Percentiles rank a stretch among this genome's conserved stretches.
Evolutionary conservation across 1,140 invertebrate genomes (phyloP).

Genomic region (Diploscapter pachys): DNA sequence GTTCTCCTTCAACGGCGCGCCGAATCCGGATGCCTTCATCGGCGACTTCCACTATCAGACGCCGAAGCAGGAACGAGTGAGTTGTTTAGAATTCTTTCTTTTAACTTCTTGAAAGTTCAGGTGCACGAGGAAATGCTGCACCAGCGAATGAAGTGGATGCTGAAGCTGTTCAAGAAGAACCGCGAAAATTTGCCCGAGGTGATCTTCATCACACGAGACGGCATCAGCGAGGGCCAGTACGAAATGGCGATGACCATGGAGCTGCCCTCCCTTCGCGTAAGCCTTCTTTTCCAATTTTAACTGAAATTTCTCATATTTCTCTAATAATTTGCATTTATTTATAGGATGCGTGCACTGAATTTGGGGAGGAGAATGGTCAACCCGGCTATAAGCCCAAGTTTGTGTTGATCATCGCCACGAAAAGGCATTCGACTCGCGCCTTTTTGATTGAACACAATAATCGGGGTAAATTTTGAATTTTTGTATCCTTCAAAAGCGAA

Average conservation of each 20-base stretch:
- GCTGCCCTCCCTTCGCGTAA: no score
- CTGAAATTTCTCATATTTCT: neutral
- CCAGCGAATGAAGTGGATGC: slow-evolving; percentile 36
- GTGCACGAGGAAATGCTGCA: slow-evolving; percentile 26
- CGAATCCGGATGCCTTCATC: slow-evolving; percentile 32
- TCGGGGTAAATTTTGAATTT: neutral
- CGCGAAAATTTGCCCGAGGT: slow-evolving; percentile 16
- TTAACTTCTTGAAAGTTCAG: neutral
- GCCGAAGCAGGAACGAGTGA: slow-evolving; percentile 24
- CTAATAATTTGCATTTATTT: neutral
- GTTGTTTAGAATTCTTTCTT: neutral
- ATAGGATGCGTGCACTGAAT: slow-evolving; percentile 19
- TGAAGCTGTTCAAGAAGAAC: slow-evolving; percentile 10
- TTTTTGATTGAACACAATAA: slow-evolving; percentile 18
- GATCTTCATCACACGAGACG: slow-evolving; percentile 34
- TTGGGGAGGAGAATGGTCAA: neutral
- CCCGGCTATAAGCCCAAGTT: slow-evolving; percentile 26
- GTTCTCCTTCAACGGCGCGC: slow-evolving; percentile 38
- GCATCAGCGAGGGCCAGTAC: slow-evolving; percentile 38
- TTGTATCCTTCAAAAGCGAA: neutral
- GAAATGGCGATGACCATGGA: slow-evolving; percentile 10
- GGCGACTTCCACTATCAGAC: slow-evolving; percentile 37
- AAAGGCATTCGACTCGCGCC: slow-evolving; percentile 34
- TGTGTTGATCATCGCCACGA: slow-evolving; percentile 32
- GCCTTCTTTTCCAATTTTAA: no score